Evolutionary conservation across 2,888 invertebrate genomes (phyloP), one percentile per base, ranked within the genome.

Genomic region (Pachycephus smyrnensis): DNA sequence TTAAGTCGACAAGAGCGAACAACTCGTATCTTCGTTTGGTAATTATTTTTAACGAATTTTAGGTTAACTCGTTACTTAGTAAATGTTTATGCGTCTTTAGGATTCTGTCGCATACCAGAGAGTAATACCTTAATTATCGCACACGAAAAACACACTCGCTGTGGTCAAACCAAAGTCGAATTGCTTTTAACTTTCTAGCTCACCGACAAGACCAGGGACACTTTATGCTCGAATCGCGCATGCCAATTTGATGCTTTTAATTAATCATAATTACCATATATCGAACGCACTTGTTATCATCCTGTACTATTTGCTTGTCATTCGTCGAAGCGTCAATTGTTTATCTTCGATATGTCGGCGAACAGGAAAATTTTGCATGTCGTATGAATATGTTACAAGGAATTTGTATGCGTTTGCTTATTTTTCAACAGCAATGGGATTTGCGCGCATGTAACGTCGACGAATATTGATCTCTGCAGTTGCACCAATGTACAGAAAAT

Each of bases 161-260:
- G 84, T 73, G 82, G 78, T 82, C 81, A 76, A 81, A 76, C 78
- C 84, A 76, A 77, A 23, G 55, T 23, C 55, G 55, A 55, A 55
- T 23, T 55, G 55, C 23, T 23, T 55, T 55, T 9, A 55, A 55
- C 23, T 55, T 55, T 55, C 23, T 55, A 55, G 55, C 55, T 55
- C 23, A 55, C 23, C 55, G 55, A 9, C 55, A 23, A 55, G 55
- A 55, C 55, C 55, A 23, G 55, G 23, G 55, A 55, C 55, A 55
- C 55, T 55, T 55, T 55, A 9, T 55, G 9, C 9, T 55, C 6
- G 55, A 55, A 55, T 23, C 55, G 55, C 23, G 55, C 55, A 55
- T 55, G 55, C 55, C 0, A 55, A 23, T 23, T 55, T 23, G 2
- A 23, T 6, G 55, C 55, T 55, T 55, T 23, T 9, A 55, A 55